phyloP scores from a whole-genome alignment of 1,140 invertebrate genomes.

The Platyscapa corneri region DNA sequence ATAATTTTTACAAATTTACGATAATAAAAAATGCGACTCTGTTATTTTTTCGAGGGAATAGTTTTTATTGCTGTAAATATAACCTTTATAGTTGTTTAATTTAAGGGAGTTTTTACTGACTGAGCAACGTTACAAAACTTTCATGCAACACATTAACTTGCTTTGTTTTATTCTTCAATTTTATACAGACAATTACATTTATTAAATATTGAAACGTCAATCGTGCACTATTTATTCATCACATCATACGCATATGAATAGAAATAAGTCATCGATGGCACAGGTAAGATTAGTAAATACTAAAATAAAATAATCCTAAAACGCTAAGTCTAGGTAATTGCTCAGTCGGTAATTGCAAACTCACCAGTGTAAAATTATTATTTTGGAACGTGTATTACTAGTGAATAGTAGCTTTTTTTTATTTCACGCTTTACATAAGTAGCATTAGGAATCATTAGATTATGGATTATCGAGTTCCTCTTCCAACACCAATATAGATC shows the following conservation, averaged over 20 bases:
- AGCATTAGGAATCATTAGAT: constrained; percentile 30
- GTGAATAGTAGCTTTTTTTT: constrained; percentile 48
- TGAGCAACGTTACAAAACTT: neutral
- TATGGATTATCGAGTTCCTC: constrained; percentile 31
- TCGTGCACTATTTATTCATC: too few relatives aligned
- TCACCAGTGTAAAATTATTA: constrained; percentile 26
- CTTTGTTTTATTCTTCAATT: neutral
- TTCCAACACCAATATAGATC: constrained; percentile 47
- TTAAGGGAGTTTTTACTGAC: constrained; percentile 24
- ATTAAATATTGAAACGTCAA: neutral
- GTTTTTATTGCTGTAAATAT: constrained; percentile 23
- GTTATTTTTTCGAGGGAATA: neutral
- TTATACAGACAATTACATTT: neutral
- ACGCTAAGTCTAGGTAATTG: neutral
- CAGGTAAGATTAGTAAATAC: constrained; percentile 4
- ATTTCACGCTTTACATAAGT: constrained; percentile 37
- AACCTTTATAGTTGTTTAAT: constrained; percentile 23
- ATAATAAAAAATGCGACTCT: neutral
- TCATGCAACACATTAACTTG: neutral
- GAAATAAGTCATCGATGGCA: neutral
- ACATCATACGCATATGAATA: neutral
- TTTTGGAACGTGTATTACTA: constrained; percentile 21
- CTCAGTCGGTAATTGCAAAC: constrained; percentile 39
- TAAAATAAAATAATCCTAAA: neutral
- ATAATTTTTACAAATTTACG: neutral